phyloP scores from a whole-genome alignment of 2,888 invertebrate species.

The Harpalus rufipes region DNA sequence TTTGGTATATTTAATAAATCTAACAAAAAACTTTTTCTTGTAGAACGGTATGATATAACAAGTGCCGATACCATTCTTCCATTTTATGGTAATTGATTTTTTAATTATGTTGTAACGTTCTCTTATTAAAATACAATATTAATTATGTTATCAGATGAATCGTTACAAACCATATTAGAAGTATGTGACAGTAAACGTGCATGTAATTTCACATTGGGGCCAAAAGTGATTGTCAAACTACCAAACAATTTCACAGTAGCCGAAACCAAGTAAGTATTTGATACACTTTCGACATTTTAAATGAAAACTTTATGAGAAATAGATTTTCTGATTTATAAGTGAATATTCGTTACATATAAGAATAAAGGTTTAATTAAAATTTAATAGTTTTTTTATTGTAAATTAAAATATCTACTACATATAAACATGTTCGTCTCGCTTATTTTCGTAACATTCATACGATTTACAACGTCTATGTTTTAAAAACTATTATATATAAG shows the following conservation, averaged over 20 bases:
- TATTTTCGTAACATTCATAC: no score
- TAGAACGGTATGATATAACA: constrained; percentile 48
- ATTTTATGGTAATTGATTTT: constrained; percentile 47
- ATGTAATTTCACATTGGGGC: constrained; percentile 59
- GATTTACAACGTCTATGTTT: no score
- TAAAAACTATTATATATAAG: no score
- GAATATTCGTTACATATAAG: not conserved
- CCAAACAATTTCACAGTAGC: constrained; percentile 47
- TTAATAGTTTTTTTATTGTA: no score
- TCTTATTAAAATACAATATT: not conserved
- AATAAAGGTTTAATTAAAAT: no score
- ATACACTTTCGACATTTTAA: constrained; percentile 37
- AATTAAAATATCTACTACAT: no score
- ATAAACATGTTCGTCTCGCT: no score
- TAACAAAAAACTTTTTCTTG: constrained; percentile 19
- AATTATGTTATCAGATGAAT: constrained; percentile 35
- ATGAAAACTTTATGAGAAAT: not conserved
- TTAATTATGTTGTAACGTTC: constrained; percentile 4
- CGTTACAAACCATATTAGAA: constrained; percentile 47
- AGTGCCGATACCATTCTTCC: constrained; percentile 43
- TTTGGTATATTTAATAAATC: constrained; percentile 34
- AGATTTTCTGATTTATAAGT: constrained; percentile 13
- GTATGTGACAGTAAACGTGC: constrained; percentile 63
- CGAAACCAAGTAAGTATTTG: constrained; percentile 58
- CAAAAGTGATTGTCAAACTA: constrained; percentile 59